Percentiles rank a stretch among this genome's conserved stretches.
These are phyloP conservation scores for Dicaeum eximium DNA, from an alignment of 2,113 vertebrate genomes.

Conservation along the genomic window DNA sequence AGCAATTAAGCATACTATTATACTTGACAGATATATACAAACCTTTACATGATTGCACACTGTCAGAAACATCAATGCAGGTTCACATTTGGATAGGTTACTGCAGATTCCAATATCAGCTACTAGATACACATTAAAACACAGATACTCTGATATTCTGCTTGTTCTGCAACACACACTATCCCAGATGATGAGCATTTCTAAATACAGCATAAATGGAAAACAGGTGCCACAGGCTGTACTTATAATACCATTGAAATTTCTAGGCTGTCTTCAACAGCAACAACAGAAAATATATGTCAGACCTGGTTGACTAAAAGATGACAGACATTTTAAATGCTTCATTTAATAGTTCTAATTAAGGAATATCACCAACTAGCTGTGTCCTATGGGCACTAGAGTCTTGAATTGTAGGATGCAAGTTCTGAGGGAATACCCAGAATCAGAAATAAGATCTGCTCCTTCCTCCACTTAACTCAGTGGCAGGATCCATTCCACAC, in stretches of 20 bases:
- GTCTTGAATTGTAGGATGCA: background rate
- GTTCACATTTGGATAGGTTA: background rate
- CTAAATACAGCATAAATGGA: background rate
- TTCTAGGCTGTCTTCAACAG: conserved; percentile 2
- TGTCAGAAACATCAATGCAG: background rate
- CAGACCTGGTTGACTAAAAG: background rate
- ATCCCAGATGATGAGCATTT: background rate
- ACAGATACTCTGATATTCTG: background rate
- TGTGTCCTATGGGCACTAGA: background rate
- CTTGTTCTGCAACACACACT: background rate
- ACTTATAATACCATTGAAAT: background rate
- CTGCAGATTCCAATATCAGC: background rate
- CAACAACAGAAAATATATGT: background rate
- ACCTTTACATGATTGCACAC: background rate
- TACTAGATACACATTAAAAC: background rate
- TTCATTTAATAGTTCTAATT: background rate
- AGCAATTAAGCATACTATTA: background rate
- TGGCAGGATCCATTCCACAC: background rate
- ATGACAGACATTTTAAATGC: background rate
- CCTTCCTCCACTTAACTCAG: background rate
- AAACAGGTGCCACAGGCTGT: background rate
- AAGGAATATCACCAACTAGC: background rate
- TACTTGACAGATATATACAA: background rate
- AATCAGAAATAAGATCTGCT: background rate
- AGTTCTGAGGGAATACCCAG: background rate